These are phyloP conservation scores for Centropyge bicolor DNA, from an alignment of 2,797 vertebrate species.

Conservation along the genomic window DNA sequence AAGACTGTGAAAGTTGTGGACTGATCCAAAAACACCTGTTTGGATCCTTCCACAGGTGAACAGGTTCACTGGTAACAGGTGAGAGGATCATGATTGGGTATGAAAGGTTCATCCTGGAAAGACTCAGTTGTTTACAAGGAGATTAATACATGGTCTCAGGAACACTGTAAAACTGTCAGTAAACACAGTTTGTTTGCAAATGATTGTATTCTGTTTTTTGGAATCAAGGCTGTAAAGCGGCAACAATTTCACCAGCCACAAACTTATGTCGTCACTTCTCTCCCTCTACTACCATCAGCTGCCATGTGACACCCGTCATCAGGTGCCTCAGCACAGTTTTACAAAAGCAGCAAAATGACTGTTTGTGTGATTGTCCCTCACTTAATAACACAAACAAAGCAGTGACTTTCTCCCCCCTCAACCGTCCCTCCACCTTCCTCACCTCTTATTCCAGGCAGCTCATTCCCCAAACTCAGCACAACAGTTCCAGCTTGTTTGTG, in stretches of 20 bases:
- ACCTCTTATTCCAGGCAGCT: constrained; percentile 22
- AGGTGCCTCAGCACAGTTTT: constrained; percentile 17
- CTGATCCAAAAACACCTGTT: no score
- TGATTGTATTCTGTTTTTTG: no score
- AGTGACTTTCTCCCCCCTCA: neutral
- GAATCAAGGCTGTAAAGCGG: neutral
- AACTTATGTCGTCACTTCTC: constrained; percentile 8
- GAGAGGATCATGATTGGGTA: no score
- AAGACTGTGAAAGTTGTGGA: no score
- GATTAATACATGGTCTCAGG: no score
- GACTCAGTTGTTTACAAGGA: no score
- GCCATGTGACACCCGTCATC: constrained; percentile 34
- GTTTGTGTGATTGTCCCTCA: constrained; percentile 21
- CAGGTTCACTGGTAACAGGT: no score
- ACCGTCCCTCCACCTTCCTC: constrained; percentile 12
- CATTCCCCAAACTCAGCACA: constrained; percentile 55
- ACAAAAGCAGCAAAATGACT: constrained; percentile 12
- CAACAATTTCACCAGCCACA: constrained; percentile 30
- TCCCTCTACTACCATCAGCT: constrained; percentile 15
- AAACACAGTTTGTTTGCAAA: no score
- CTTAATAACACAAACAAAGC: constrained; percentile 42
- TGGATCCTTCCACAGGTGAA: no score
- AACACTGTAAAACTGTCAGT: no score
- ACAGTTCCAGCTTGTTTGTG: constrained; percentile 40
- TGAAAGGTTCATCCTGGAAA: no score